Conservation (phyloP, 2,113 vertebrate species). For the Cyanoderma ruficeps region DNA sequence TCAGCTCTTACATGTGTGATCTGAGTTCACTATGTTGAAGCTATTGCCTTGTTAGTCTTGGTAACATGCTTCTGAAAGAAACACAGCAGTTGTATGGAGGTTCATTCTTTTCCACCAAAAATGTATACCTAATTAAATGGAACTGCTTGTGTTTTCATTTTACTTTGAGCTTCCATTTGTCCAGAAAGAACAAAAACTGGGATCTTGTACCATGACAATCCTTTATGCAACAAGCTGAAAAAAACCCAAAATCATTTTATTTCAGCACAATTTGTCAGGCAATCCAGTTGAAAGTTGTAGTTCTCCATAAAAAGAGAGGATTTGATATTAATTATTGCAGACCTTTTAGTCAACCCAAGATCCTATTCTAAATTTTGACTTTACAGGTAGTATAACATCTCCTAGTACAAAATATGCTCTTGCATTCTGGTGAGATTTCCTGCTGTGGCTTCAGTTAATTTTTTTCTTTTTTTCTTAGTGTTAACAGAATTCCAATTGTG, state of each 20-base stretch:
- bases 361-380: constrained; percentile 34
- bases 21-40: not conserved
- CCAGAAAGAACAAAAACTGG: not conserved
- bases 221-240: not conserved
- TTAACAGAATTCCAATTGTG: constrained; percentile 59
- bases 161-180: not conserved
- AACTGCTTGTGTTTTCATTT: not conserved
- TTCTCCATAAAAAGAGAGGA: constrained; percentile 35
- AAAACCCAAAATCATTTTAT: not conserved
- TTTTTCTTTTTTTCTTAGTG: not conserved
- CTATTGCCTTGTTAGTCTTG: not conserved
- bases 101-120: not conserved
- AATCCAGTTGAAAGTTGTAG: not conserved
- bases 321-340: constrained; percentile 53
- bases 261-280: not conserved
- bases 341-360: constrained; percentile 14
- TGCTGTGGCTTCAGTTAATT: not conserved
- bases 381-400: constrained; percentile 12
- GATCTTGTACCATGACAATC: not conserved
- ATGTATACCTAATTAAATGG: not conserved
- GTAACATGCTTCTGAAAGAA: not conserved
- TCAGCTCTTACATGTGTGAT: not conserved
- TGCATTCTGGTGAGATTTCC: constrained; percentile 31
- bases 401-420: constrained; percentile 51
- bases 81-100: not conserved